Percentiles rank a stretch among this genome's conserved stretches.
phyloP scores from a whole-genome alignment of 2,888 invertebrate genomes.

The Aporophyla nigra region DNA sequence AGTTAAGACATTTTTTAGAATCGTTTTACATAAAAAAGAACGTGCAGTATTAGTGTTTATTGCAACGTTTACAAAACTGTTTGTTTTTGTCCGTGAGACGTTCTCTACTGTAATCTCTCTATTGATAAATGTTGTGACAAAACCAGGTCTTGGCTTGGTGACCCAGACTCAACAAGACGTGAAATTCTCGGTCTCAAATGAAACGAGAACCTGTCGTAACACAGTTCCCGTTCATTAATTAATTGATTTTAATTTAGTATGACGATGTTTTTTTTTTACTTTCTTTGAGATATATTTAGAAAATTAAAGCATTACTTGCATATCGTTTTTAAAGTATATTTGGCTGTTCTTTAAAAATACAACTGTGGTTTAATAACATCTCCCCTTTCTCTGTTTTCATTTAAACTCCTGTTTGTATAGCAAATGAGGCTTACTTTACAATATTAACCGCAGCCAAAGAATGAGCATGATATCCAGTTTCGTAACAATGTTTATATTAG shows the following conservation, averaged over 20 bases:
- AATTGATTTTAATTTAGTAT: slow-evolving; percentile 5
- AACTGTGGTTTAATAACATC: no score
- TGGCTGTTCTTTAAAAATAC: neutral
- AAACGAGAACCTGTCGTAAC: slow-evolving; percentile 5
- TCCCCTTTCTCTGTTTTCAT: slow-evolving; percentile 23
- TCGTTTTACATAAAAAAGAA: slow-evolving; percentile 54
- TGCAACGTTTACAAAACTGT: slow-evolving; percentile 44
- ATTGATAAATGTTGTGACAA: slow-evolving; percentile 45
- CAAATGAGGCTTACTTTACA: slow-evolving; percentile 5
- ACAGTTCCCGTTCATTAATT: neutral
- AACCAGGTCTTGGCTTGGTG: slow-evolving; percentile 40
- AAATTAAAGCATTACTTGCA: neutral
- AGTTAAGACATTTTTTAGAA: slow-evolving; percentile 43
- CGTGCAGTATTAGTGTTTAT: slow-evolving; percentile 36
- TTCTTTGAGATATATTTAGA: neutral
- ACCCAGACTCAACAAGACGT: slow-evolving; percentile 42
- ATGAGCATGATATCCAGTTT: slow-evolving; percentile 52
- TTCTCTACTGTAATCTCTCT: slow-evolving; percentile 19
- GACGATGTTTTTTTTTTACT: neutral
- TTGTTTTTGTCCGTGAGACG: slow-evolving; percentile 30
- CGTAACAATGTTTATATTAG: slow-evolving; percentile 63
- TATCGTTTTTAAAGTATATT: no score
- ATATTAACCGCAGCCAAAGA: slow-evolving; percentile 43
- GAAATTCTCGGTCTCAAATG: slow-evolving; percentile 17
- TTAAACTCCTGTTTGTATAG: slow-evolving; percentile 6